Conservation (phyloP, 2,797 vertebrate species). For the Gastrophryne carolinensis region DNA sequence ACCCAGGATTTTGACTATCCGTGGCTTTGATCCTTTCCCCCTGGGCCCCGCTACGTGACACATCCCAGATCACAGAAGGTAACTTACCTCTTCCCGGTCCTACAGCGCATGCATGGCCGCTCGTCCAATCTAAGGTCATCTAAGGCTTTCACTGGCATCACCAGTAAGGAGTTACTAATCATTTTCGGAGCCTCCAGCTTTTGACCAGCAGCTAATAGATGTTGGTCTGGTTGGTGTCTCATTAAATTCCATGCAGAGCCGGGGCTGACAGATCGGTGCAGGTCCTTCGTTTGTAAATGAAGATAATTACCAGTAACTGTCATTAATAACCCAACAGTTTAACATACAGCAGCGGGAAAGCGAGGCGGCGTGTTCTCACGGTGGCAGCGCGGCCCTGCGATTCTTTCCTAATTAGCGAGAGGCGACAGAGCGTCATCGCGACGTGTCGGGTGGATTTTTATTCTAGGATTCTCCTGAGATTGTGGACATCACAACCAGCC, state of each 20-base stretch:
- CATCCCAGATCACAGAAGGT: no score
- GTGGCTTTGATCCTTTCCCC: no score
- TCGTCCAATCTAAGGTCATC: not conserved
- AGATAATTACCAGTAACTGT: not conserved
- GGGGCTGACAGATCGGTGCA: no score
- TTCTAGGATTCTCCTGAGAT: not conserved
- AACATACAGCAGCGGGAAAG: not conserved
- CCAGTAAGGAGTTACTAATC: no score
- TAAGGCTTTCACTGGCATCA: not conserved
- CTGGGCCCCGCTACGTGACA: no score
- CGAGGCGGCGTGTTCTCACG: not conserved
- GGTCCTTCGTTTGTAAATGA: not conserved
- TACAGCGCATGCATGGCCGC: no score
- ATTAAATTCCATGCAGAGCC: no score
- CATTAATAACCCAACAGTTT: not conserved
- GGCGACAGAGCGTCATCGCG: not conserved
- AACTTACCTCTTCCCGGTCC: no score
- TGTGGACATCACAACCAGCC: not conserved
- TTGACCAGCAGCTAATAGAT: no score
- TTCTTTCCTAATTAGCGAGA: conserved; percentile 7
- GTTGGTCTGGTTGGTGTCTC: no score
- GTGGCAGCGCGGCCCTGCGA: not conserved
- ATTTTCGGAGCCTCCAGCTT: no score
- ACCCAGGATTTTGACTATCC: no score
- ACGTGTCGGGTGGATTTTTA: not conserved